Evolutionary conservation across 2,113 vertebrate species (phyloP), one percentile per base, ranked within the genome.

Genomic region (Enhydra lutris): DNA sequence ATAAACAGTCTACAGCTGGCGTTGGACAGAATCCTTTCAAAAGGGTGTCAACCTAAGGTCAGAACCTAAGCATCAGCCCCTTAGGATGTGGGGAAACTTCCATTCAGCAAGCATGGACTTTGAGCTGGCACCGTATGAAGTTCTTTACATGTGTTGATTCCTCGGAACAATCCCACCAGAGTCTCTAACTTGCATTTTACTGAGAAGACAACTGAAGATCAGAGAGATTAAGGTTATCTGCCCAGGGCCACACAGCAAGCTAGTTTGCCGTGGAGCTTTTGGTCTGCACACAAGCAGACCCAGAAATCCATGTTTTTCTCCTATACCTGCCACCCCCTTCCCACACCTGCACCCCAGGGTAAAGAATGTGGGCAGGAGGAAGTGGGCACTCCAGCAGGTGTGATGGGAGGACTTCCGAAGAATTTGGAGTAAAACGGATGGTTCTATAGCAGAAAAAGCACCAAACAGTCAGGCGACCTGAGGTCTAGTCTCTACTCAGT

Each of bases 341-440:
- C 47, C 12, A 7, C 8, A 6, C 50, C 23, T 23, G 29, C 11
- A 29, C 20, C 14, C 9, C 45, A 42, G 76, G 34, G 17, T 50
- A 55, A 63, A 87, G 65, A 55, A 15, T 17, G 21, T 7, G 42
- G 7, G 50, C 29, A n/a, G 57, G 34, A 50, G 36, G 65, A 7
- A 1, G 20, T 50, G 52, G 52, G 71, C 23, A 39, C 63, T 42
- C 39, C 39, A 11, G 36, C 17, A 67, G 8, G 4, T 42, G 6
- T 52, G 34, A 50, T 4, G 9, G 67, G 34, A 61, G 78, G 12
- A 10, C 36, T 57, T 55, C 15, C 73, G 34, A 91, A 83, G 50
- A 91, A 10, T 42, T 1, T 26, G 18, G 4, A 39, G n/a, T 9
- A 74, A 17, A 4, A 36, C n/a, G 1, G 3, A 10, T 6, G 4